Evolutionary conservation across 2,113 vertebrate genomes (phyloP), one percentile per base, ranked within the genome.

Genomic region (Ornithorhynchus anatinus): DNA sequence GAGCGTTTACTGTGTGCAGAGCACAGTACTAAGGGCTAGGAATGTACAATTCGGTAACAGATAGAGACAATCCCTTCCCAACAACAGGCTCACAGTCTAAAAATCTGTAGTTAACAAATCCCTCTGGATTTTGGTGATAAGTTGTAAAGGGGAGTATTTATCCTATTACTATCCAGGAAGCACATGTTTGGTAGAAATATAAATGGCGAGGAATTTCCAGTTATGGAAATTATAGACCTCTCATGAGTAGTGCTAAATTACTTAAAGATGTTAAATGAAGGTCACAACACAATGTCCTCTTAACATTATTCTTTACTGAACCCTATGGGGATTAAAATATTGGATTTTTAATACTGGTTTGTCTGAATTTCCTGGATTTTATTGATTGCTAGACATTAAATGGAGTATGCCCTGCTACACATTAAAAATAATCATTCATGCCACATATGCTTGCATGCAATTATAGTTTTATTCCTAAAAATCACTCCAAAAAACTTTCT

Each of bases 401-500:
- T 19, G 20, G 13, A 54, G 31, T 29, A 12, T 39, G 29, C n/a
- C 36, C 54, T 53, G 17, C 37, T 23, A 10, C 25, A 37, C 8
- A 33, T 29, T 72, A 44, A 64, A 50, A 74, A 74, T 15, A 52
- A 20, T 69, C 38, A 48, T 44, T 56, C 36, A 36, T 15, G 6
- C 3, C 53, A 66, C 27, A 8, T 8, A 37, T 11, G 25, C 37
- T 35, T 31, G 52, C 11, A 17, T 5, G 9, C 44, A 51, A 64
- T 32, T 53, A 16, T 23, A 17, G 29, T 35, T 69, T 57, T 44
- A 52, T 52, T 43, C 31, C 10, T 27, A 45, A 61, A 56, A 67
- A 48, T 33, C 35, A 22, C 58, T 63, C 74, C 43, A 74, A 59
- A 81, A 50, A 81, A 62, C 27, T 82, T 81, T 72, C 65, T 50